Evolutionary conservation across 2,888 invertebrate genomes (phyloP).

Genomic region (Dilophus febrilis): DNA sequence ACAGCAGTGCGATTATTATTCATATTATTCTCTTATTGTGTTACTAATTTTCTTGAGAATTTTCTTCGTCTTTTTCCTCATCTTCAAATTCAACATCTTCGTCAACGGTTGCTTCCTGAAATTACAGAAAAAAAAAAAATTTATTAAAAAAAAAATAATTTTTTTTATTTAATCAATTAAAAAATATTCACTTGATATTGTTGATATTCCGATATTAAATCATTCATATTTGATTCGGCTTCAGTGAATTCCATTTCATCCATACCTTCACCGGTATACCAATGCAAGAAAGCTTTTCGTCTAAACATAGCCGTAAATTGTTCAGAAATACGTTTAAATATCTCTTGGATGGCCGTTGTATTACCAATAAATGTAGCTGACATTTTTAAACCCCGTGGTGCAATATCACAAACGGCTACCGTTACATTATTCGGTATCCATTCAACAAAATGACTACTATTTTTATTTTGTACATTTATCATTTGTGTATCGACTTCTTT

Average conservation of each 20-base stretch:
- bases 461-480: conserved; percentile 67
- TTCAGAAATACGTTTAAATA: conserved; percentile 68
- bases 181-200: conserved; percentile 57
- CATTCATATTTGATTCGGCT: conserved; percentile 96
- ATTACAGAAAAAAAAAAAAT: conserved; percentile 3
- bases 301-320: conserved; percentile 83
- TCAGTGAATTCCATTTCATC: no score
- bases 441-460: no score
- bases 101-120: conserved; percentile 39
- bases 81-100: conserved; percentile 44
- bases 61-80: conserved; percentile 23
- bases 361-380: conserved; percentile 78
- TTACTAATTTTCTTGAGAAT: no score
- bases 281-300: conserved; percentile 63
- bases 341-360: conserved; percentile 71
- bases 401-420: conserved; percentile 73
- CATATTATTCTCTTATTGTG: no score
- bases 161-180: background rate
- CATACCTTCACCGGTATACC: no score
- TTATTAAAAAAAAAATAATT: background rate
- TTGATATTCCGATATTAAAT: conserved; percentile 84
- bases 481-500: conserved; percentile 76
- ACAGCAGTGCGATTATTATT: no score
- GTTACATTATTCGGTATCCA: conserved; percentile 85
- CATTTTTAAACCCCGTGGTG: conserved; percentile 78